These are phyloP conservation scores for Nothocercus julius DNA, from an alignment of 2,113 vertebrate species.

Conservation along the genomic window DNA sequence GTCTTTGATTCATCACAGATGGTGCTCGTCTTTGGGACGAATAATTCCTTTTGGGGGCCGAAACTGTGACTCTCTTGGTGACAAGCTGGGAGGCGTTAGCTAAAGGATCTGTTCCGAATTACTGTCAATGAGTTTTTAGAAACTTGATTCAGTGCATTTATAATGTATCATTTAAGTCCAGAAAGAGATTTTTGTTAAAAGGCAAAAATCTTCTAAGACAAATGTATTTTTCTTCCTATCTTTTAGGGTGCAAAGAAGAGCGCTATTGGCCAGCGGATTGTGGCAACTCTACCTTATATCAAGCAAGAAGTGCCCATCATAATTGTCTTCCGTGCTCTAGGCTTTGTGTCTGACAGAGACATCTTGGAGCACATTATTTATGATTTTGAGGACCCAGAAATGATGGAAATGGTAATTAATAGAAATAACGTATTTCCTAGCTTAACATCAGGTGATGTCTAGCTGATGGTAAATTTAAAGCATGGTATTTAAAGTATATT, in stretches of 20 bases:
- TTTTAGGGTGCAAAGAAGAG: constrained; percentile 96
- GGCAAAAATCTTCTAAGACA: not conserved
- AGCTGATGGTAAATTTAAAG: not conserved
- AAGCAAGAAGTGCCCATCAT: constrained; percentile 99
- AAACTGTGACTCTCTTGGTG: not conserved
- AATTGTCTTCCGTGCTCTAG: constrained; percentile 95
- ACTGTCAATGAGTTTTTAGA: not conserved
- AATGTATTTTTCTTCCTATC: not conserved
- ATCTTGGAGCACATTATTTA: constrained; percentile 99
- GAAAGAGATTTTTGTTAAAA: not conserved
- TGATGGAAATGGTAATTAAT: constrained; percentile 97
- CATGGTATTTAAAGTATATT: not conserved
- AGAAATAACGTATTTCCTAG: not conserved
- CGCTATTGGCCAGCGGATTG: constrained; percentile 97
- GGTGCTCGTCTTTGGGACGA: not conserved
- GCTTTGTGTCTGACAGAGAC: constrained; percentile 97
- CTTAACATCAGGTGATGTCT: not conserved
- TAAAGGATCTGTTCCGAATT: not conserved
- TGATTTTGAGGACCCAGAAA: constrained; percentile 98
- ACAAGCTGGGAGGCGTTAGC: not conserved
- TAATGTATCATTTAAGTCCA: not conserved
- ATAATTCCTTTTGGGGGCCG: not conserved
- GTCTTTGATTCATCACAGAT: not conserved
- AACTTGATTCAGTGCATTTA: not conserved
- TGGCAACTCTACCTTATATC: constrained; percentile 96